Base-by-base conservation (phyloP, 2,888 invertebrate genomes). In the Megalurothrips usitatus region DNA sequence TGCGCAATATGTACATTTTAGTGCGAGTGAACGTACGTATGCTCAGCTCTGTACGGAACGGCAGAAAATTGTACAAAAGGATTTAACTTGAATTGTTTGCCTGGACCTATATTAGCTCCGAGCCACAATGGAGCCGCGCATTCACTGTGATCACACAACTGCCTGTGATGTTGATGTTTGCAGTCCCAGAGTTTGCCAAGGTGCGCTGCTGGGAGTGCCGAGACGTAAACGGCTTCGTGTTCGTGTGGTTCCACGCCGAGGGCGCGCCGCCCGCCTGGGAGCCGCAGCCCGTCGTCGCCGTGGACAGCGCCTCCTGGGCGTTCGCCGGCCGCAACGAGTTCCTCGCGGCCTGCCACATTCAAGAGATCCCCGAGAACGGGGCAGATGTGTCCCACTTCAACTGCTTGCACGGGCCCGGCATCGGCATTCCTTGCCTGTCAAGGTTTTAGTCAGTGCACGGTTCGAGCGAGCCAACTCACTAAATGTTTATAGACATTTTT, bases 351-450 rank as follows among this genome's bases (percentile, higher is more conserved):
- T 92, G 93, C 81, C 96, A 96, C 85, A 92, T 95, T 83, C 93
- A 94, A 94, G 96, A 97, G 85, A 94, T 96, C 63, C 95, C 96
- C 0, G 96, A 96, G 86, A 97, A 97, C 85, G 96, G 96, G 0
- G 94, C 96, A 0, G 96, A 97, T 85, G 89, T 94, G 0, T 92
- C 94, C 0, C 97, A 97, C 86, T 89, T 97, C 34, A 90, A 90
- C 81, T 92, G 93, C 0, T 91, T 97, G 0, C 97, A 97, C 84
- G 91, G 91, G 0, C 89, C 92, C 0, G 86, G 88, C 0, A 86
- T 91, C 81, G 82, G 93, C 47, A 89, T 89, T 34, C 86, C 88
- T 81, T 85, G 86, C 82, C 82, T 89, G 84, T 86, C 84, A 79
- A 86, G 85, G 84, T 86, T 87, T n/a, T n/a, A n/a, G n/a, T n/a